Evolutionary conservation across 2,888 invertebrate genomes (phyloP).

Genomic region (Crioceris asparagi): DNA sequence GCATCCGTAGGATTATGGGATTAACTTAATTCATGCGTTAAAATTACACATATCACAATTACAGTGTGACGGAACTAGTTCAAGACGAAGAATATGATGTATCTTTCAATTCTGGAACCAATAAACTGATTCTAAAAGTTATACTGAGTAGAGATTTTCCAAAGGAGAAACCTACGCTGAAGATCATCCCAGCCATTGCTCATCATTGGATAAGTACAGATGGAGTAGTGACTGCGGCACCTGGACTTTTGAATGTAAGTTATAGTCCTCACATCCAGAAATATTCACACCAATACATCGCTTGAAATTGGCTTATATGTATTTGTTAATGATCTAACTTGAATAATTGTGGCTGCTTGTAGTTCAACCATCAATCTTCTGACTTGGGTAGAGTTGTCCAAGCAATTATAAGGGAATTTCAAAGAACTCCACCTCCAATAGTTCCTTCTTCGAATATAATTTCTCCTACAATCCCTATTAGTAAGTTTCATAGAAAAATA

Average conservation of each 20-base stretch:
- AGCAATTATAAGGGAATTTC: slow-evolving; percentile 68
- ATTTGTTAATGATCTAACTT: too few relatives aligned
- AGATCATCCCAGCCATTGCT: slow-evolving; percentile 52
- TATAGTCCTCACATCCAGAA: too few relatives aligned
- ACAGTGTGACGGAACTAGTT: slow-evolving; percentile 57
- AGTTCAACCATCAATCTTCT: slow-evolving; percentile 68
- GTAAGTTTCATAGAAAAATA: slow-evolving; percentile 13
- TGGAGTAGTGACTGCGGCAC: slow-evolving; percentile 61
- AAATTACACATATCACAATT: not conserved
- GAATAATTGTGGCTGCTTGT: slow-evolving; percentile 18
- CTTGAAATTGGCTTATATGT: too few relatives aligned
- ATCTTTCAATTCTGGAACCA: slow-evolving; percentile 54
- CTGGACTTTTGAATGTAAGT: slow-evolving; percentile 61
- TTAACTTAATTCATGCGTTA: not conserved
- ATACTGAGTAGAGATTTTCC: slow-evolving; percentile 62
- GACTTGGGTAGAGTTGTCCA: slow-evolving; percentile 73
- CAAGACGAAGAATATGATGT: slow-evolving; percentile 64
- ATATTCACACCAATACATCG: too few relatives aligned
- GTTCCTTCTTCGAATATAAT: slow-evolving; percentile 9
- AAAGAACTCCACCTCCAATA: slow-evolving; percentile 50
- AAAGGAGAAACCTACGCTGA: slow-evolving; percentile 59
- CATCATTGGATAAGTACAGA: slow-evolving; percentile 64
- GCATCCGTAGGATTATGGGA: slow-evolving; percentile 23
- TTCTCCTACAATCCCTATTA: slow-evolving; percentile 25
- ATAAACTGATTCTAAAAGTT: slow-evolving; percentile 56